phyloP scores from a whole-genome alignment of 2,888 invertebrate genomes.

The Chaetogeoica ovagalla region DNA sequence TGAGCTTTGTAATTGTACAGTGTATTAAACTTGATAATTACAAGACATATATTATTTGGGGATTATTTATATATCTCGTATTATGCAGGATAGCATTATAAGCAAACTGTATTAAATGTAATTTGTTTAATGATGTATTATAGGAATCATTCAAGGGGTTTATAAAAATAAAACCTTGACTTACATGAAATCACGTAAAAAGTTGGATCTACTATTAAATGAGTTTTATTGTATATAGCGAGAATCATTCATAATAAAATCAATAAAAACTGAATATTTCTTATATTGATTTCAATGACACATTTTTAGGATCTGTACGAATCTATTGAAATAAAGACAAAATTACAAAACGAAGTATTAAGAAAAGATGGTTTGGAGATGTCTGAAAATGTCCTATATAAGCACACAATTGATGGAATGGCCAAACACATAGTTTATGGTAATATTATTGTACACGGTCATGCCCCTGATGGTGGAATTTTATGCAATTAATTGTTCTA shows the following conservation, averaged over 20 bases:
- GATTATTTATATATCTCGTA: too few species aligned
- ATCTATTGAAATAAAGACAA: constrained; percentile 32
- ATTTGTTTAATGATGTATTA: neutral
- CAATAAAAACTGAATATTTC: neutral
- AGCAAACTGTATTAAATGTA: too few species aligned
- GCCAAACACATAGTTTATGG: constrained; percentile 47
- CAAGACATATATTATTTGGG: too few species aligned
- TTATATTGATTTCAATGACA: neutral
- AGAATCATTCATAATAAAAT: neutral
- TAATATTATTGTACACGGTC: constrained; percentile 3
- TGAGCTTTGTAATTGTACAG: too few species aligned
- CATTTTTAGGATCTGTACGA: constrained; percentile 47
- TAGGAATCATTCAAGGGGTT: neutral
- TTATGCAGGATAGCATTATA: too few species aligned
- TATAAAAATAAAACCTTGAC: too few species aligned
- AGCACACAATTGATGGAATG: constrained; percentile 37
- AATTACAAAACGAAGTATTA: constrained; percentile 6
- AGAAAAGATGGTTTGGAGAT: neutral
- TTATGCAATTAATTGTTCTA: too few species aligned
- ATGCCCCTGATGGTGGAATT: too few species aligned
- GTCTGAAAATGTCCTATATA: constrained; percentile 19
- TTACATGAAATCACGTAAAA: too few species aligned
- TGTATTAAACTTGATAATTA: too few species aligned
- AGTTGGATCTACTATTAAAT: too few species aligned
- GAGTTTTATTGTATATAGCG: too few species aligned